These are phyloP conservation scores for Acleris laterana DNA, from an alignment of 2,888 invertebrate species.

Conservation along the genomic window DNA sequence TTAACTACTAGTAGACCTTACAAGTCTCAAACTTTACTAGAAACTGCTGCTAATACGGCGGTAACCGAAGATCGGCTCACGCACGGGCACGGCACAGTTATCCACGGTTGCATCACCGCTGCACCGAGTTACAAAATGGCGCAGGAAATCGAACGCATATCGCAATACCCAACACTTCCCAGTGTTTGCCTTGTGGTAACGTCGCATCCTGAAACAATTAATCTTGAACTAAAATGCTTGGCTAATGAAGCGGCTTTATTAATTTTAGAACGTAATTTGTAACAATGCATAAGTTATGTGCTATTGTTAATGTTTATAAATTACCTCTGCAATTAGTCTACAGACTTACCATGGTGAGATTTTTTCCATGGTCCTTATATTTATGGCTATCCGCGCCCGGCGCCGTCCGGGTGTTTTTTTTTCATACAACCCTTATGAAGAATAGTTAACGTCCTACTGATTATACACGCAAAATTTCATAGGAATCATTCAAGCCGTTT, in stretches of 20 bases:
- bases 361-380: too few relatives aligned
- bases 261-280: not conserved
- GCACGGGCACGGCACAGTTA: constrained; percentile 20
- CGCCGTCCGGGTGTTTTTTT: too few relatives aligned
- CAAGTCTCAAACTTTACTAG: constrained; percentile 4
- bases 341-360: too few relatives aligned
- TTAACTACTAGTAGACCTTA: not conserved
- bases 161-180: constrained; percentile 28
- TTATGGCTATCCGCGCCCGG: too few relatives aligned
- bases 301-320: not conserved
- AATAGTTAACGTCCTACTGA: too few relatives aligned
- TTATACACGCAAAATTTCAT: too few relatives aligned
- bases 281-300: not conserved
- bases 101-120: constrained; percentile 28
- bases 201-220: constrained; percentile 27
- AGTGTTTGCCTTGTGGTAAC: constrained; percentile 26
- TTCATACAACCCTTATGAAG: too few relatives aligned
- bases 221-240: constrained; percentile 30
- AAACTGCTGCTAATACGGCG: constrained; percentile 9
- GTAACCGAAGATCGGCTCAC: constrained; percentile 22
- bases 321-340: too few relatives aligned
- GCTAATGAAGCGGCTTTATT: constrained; percentile 15
- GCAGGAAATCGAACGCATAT: constrained; percentile 34
- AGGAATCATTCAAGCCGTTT: too few relatives aligned
- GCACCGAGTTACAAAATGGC: constrained; percentile 27